phyloP scores from a whole-genome alignment of 2,888 invertebrate species.

The Geotrupes spiniger region DNA sequence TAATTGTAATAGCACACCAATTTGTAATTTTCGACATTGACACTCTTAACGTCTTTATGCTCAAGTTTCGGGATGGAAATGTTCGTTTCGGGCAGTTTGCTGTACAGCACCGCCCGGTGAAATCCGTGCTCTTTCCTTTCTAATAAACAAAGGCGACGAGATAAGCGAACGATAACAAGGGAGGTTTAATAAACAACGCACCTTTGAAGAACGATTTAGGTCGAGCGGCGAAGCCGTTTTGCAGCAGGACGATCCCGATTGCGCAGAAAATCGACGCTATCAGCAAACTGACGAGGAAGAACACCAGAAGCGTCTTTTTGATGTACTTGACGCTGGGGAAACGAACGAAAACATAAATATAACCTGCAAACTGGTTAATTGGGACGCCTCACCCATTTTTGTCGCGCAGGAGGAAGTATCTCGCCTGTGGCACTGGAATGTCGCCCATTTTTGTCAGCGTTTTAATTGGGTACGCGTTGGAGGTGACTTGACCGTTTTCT shows the following conservation, averaged over 20 bases:
- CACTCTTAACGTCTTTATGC: constrained; percentile 19
- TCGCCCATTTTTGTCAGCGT: constrained; percentile 20
- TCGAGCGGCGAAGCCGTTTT: constrained; percentile 11
- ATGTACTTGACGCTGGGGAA: constrained; percentile 16
- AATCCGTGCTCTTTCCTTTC: constrained; percentile 32
- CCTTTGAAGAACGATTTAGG: constrained; percentile 11
- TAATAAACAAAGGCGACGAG: constrained; percentile 20
- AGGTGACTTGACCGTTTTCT: no score
- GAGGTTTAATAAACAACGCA: neutral
- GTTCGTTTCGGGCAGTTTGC: constrained; percentile 24
- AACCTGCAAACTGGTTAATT: constrained; percentile 3
- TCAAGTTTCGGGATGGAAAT: constrained; percentile 26
- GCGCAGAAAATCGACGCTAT: constrained; percentile 14
- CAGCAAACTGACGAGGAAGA: constrained; percentile 15
- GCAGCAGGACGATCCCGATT: constrained; percentile 13
- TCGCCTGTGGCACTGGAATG: constrained; percentile 27
- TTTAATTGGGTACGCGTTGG: no score
- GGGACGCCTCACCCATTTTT: constrained; percentile 24
- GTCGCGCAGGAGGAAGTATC: constrained; percentile 28
- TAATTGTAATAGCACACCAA: constrained; percentile 72
- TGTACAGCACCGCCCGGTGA: constrained; percentile 39
- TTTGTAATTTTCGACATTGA: constrained; percentile 29
- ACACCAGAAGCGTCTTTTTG: constrained; percentile 15
- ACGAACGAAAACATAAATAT: neutral
- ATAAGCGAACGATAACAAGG: neutral